phyloP scores from a whole-genome alignment of 2,113 vertebrate species.

The Nothoprocta pentlandii region DNA sequence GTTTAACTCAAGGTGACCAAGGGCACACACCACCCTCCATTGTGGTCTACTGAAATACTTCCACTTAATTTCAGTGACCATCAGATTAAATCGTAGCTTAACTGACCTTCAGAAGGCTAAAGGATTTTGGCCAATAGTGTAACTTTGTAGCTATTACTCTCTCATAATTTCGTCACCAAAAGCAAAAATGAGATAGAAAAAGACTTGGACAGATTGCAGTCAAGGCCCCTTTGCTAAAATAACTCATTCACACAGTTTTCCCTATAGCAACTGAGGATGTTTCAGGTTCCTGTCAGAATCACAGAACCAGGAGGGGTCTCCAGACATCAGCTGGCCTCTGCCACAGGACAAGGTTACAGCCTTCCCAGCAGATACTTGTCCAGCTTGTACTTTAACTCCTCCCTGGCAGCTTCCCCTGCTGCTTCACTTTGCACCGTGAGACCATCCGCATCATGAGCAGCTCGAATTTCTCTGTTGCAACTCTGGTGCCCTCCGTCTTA shows the following conservation, averaged over 20 bases:
- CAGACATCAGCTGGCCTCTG: slow-evolving; percentile 13
- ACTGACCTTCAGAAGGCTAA: slow-evolving; percentile 59
- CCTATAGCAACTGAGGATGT: slow-evolving; percentile 8
- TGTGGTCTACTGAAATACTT: background rate
- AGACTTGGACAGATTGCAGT: slow-evolving; percentile 17
- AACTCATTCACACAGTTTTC: slow-evolving; percentile 52
- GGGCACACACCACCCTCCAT: background rate
- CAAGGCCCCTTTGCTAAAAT: slow-evolving; percentile 2
- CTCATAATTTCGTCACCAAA: slow-evolving; percentile 49
- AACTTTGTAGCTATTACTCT: slow-evolving; percentile 15
- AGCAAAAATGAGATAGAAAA: slow-evolving; percentile 50
- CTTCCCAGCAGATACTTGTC: background rate
- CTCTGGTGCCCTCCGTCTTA: background rate
- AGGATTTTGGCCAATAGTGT: slow-evolving; percentile 33
- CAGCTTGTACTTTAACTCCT: background rate
- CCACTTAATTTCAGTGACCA: slow-evolving; percentile 37
- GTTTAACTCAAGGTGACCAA: background rate
- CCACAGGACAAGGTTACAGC: background rate
- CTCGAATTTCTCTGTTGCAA: background rate
- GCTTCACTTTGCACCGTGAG: background rate
- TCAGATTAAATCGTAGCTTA: slow-evolving; percentile 66
- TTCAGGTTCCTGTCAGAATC: slow-evolving; percentile 8
- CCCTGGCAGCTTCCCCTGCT: background rate
- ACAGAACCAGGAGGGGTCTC: background rate
- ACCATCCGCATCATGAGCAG: background rate